Evolutionary conservation across 2,113 vertebrate genomes (phyloP), one percentile per base, ranked within the genome.

Genomic region (Octodon degus): DNA sequence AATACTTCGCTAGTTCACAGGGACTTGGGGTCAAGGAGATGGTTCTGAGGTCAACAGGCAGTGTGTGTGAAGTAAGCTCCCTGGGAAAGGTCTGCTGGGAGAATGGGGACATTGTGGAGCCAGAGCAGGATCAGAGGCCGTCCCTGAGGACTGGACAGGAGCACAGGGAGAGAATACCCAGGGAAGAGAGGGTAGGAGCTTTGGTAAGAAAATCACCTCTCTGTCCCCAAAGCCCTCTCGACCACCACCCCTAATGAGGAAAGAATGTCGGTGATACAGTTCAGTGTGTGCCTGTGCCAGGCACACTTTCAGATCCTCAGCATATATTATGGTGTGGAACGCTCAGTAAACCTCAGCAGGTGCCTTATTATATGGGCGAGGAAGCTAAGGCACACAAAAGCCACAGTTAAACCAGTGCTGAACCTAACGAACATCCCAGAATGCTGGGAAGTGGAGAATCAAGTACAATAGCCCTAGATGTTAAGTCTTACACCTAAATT

Each of bases 401-500:
- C 20, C 19, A 20, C 34, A 83, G 55, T 80, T 70, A 95, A 88
- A 47, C n/a, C 79, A 55, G 43, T 5, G 9, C 90, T 62, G 27
- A 74, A 25, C 5, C 19, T 77, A 37, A 65, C 77, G 70, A 81
- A 82, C 37, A 81, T 27, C 37, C 82, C 63, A 4, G 30, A 34
- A 60, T 74, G 62, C 83, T 89, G 65, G 67, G 68, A 89, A 92
- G 72, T 72, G 9, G 79, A 68, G 62, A 95, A 62, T 7, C 65
- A 91, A 87, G 47, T 16, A 32, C 19, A 67, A n/a, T 27, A n/a
- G 70, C 63, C 68, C n/a, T 22, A 63, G 37, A 37, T 90, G 80
- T 83, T 86, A 65, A 94, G n/a, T 86, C 86, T 53, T 76, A 43
- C 94, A 93, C 88, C 90, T 77, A 40, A 32, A 14, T 63, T 77